Evolutionary conservation across 1,140 invertebrate genomes (phyloP), one percentile per base, ranked within the genome.

Genomic region (Habropoda laboriosa): DNA sequence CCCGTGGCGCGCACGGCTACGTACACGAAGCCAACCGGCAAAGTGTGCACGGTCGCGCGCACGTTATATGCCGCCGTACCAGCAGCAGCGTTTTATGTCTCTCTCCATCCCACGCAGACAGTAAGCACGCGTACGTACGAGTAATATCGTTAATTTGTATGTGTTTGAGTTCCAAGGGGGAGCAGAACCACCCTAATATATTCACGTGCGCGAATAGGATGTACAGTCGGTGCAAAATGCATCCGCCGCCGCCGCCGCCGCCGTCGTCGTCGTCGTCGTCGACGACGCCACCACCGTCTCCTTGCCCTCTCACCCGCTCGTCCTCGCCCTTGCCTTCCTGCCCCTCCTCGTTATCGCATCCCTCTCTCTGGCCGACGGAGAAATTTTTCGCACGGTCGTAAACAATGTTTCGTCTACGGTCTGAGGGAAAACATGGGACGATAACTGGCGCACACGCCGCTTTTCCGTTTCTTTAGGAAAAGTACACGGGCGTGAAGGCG

Each of bases 121-220:
- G 88, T 87, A 86, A 71, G 75, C 79, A 80, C 82, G 80, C 81
- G 77, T 67, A 74, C 80, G 86, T 89, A 89, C 86, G 87, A 91
- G 90, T 91, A 92, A 92, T 91, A 91, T 92, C 88, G 90, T 92
- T 92, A 92, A 92, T 92, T 92, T 88, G 89, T 89, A 89, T 91
- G 90, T 90, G 91, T 91, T 92, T 88, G 91, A 91, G 89, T 89
- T 92, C 85, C 90, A 86, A 92, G 88, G 90, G 91, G 89, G 88
- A 88, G 87, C 86, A 86, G 88, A 88, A 90, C 86, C 90, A 91
- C 91, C 91, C 90, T 91, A 91, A 92, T 92, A 91, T 91, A 92
- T 91, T 92, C 90, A 88, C 89, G 85, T 89, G 87, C 85, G 85
- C 87, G 86, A 90, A 89, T 90, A 83, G 82, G 79, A 89, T 85